Evolutionary conservation across 2,797 vertebrate species (phyloP), one percentile per base, ranked within the genome.

Genomic region (Paguma larvata): DNA sequence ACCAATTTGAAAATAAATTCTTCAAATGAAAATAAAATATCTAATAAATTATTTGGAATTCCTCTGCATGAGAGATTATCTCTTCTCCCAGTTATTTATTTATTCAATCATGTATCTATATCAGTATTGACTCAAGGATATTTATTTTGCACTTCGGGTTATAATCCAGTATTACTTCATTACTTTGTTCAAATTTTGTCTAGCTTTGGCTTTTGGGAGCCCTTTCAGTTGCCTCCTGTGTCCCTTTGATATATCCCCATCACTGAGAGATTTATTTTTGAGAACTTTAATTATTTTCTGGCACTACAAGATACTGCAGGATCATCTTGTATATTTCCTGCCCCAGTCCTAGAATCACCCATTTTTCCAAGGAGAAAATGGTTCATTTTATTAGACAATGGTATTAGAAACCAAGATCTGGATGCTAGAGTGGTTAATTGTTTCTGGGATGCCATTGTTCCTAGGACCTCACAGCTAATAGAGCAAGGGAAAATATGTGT

Each of bases 381-480:
- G 25, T 82, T 72, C 21, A 13, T 82, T 88, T 82, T 73, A 62
- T 80, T 73, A 56, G 41, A 82, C 27, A 51, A 82, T 59, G 56
- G 21, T 59, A 59, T 63, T 88, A 82, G 44, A 94, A 80, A 88
- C 65, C 41, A 94, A 94, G 77, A 70, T 80, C 41, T 72, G 25
- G 41, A 27, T 6, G 34, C 14, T 41, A 82, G 11, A 15, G 67
- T 19, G 48, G 14, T 15, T 94, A 21, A 1, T 82, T 88, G 44
- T 56, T 82, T 51, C 77, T 70, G 23, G 38, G 21, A 78, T 59
- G 56, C 23, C 56, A 59, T 68, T 68, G 25, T 46, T 79, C 21
- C 65, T 32, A 62, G 27, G n/a, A 51, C 77, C 19, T 82, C 62
- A 63, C n/a, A 82, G n/a, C 44, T 80, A 53, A 34, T 15, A 73